Evolutionary conservation across 2,888 invertebrate species (phyloP), one percentile per base, ranked within the genome.

Genomic region (Acleris cristana): DNA sequence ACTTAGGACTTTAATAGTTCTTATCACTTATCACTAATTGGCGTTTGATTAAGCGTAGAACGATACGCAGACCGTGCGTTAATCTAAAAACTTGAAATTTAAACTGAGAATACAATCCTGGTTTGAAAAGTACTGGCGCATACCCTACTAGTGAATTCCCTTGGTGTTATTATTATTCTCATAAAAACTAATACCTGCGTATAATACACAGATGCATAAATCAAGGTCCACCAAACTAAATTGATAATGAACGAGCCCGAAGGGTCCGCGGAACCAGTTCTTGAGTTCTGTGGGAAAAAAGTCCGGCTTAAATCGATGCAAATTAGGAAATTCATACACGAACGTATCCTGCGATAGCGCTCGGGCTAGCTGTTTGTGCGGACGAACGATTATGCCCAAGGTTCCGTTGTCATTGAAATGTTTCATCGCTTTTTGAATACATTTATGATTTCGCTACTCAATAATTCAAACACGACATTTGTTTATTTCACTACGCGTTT

Each of bases 191-290:
- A 21, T 59, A 48, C 48, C 53, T 44, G n/a, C n/a, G 16, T 53
- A 19, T 21, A n/a, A 26, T 54, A 34, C 23, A 30, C 45, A 30
- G 45, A 21, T 12, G 54, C 59, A 54, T 19, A 56, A 60, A 40
- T 49, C 60, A 60, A 61, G 56, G 56, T n/a, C 30, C 16, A 14
- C 30, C 53, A 56, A 65, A 56, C 61, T 34, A 54, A 45, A 65
- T 34, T 34, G 45, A 65, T 54, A 54, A 59, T 64, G 19, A 56
- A 44, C 34, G 19, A 44, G 18, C 48, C 60, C 51, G 55, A 56
- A 45, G 65, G 59, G 65, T 55, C 40, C 55, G 44, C 19, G 26
- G 52, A 66, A 66, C 65, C 65, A 19, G 65, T 66, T 66, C 18
- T 12, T 19, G 34, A 14, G 40, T 21, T 49, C 21, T 62, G 66